These are phyloP conservation scores for Triplophysa rosa DNA, from an alignment of 2,113 vertebrate species.

Conservation along the genomic window DNA sequence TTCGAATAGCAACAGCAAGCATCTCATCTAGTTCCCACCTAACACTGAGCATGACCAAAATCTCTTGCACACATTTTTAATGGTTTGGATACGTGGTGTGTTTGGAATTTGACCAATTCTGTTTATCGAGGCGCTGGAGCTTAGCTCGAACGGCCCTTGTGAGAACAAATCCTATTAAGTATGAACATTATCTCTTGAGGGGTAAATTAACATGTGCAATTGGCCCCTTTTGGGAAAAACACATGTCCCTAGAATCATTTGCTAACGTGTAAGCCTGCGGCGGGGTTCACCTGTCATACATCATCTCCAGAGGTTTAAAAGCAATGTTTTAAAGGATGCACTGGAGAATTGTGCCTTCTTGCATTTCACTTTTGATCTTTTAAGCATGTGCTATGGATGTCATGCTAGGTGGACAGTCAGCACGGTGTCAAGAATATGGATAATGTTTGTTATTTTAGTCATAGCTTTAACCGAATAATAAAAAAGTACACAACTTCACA, in stretches of 20 bases:
- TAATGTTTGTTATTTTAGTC: no score
- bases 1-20: no score
- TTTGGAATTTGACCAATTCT: not conserved
- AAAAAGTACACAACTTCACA: no score
- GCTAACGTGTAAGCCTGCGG: not conserved
- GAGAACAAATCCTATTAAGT: not conserved
- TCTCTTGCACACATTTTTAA: not conserved
- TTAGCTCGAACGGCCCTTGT: not conserved
- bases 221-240: not conserved
- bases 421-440: no score
- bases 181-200: not conserved
- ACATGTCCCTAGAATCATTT: conserved; percentile 2
- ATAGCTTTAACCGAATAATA: no score
- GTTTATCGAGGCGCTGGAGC: not conserved
- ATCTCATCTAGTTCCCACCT: not conserved
- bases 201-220: not conserved
- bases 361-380: no score
- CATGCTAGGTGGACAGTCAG: no score
- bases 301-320: not conserved
- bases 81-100: not conserved
- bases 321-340: not conserved
- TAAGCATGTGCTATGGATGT: no score
- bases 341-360: not conserved
- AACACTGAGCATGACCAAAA: not conserved
- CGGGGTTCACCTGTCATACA: not conserved